phyloP scores from a whole-genome alignment of 2,113 vertebrate species.

The Cephalopholis sonnerati region DNA sequence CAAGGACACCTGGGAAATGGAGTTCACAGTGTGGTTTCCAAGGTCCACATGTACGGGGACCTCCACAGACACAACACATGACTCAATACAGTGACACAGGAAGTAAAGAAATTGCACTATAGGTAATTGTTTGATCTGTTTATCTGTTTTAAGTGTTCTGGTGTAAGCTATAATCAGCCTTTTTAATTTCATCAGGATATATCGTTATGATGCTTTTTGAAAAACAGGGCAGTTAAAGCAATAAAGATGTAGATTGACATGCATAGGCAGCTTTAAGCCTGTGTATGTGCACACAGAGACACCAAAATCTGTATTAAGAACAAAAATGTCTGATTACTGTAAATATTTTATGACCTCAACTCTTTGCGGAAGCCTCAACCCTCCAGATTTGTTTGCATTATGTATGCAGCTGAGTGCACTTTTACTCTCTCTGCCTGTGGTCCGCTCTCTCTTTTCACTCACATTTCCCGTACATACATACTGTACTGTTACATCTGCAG shows the following conservation, averaged over 20 bases:
- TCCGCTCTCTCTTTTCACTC: not conserved
- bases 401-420: conserved; percentile 24
- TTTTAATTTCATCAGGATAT: too few relatives aligned
- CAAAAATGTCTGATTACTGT: conserved; percentile 27
- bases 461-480: not conserved
- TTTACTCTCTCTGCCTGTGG: not conserved
- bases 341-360: conserved; percentile 48
- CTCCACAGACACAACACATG: too few relatives aligned
- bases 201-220: not conserved
- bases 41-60: too few relatives aligned
- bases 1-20: too few relatives aligned
- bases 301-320: not conserved
- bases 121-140: too few relatives aligned
- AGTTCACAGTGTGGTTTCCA: too few relatives aligned
- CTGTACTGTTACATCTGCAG: conserved; percentile 1
- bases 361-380: conserved; percentile 11
- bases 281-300: not conserved
- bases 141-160: too few relatives aligned
- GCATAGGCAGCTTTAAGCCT: too few relatives aligned
- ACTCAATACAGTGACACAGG: not conserved
- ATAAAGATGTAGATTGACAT: not conserved
- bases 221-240: not conserved
- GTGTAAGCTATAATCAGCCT: too few relatives aligned
- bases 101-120: too few relatives aligned
- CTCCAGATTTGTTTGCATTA: conserved; percentile 36